Evolutionary conservation across 1,140 invertebrate genomes (phyloP).

Genomic region (Cyrtorhinus lividipennis): DNA sequence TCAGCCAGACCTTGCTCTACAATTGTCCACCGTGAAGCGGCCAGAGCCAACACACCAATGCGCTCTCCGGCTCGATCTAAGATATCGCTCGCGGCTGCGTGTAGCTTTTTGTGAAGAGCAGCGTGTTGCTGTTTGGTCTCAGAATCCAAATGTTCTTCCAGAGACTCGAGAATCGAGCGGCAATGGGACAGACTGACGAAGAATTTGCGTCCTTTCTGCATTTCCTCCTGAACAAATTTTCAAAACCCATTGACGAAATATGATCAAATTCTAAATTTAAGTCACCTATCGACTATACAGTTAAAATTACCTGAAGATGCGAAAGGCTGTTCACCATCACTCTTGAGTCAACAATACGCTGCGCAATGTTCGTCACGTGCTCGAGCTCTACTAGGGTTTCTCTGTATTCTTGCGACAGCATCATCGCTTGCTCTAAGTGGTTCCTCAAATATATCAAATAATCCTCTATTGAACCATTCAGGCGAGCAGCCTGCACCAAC

Average conservation of each 20-base stretch:
- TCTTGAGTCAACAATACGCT: conserved; percentile 55
- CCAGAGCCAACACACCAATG: conserved; percentile 64
- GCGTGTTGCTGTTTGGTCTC: conserved; percentile 59
- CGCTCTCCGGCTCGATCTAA: conserved; percentile 61
- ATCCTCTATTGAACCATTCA: conserved; percentile 5
- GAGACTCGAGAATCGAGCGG: conserved; percentile 61
- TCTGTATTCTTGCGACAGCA: conserved; percentile 67
- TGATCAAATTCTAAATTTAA: too few species aligned
- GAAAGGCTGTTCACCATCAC: conserved; percentile 55
- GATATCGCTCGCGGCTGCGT: conserved; percentile 52
- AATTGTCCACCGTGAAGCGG: conserved; percentile 65
- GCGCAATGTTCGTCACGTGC: conserved; percentile 66
- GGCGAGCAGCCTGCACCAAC: conserved; percentile 1
- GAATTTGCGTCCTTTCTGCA: conserved; percentile 75
- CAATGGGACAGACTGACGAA: conserved; percentile 77
- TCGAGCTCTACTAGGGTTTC: conserved; percentile 70
- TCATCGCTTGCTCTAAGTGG: conserved; percentile 50
- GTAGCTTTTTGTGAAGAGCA: conserved; percentile 56
- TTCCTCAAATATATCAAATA: conserved; percentile 49
- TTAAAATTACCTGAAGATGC: conserved; percentile 45
- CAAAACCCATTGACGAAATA: too few species aligned
- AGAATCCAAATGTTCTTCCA: conserved; percentile 65
- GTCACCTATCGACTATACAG: too few species aligned
- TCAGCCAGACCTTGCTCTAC: conserved; percentile 66
- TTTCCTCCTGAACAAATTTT: conserved; percentile 49